Percentiles rank a stretch among this genome's conserved stretches.
phyloP scores from a whole-genome alignment of 2,888 invertebrate species.

The Thereva unica region DNA sequence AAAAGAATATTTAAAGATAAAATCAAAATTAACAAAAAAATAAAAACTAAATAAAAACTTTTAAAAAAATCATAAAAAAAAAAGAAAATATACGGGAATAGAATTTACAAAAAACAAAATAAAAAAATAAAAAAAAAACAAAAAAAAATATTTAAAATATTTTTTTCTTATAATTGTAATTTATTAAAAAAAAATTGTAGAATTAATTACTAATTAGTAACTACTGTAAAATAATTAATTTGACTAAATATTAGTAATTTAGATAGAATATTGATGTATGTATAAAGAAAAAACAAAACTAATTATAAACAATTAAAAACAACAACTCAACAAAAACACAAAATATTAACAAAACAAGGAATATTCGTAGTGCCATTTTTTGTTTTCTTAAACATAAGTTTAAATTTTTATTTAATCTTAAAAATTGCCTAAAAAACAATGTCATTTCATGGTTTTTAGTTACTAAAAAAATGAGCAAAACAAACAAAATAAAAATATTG shows the following conservation, averaged over 20 bases:
- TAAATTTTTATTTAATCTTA: too few species aligned
- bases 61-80: slow-evolving; percentile 18
- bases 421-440: too few species aligned
- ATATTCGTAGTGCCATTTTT: slow-evolving; percentile 35
- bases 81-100: slow-evolving; percentile 16
- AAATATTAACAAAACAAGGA: slow-evolving; percentile 15
- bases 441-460: too few species aligned
- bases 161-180: slow-evolving; percentile 19
- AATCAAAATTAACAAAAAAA: not conserved
- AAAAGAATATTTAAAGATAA: slow-evolving; percentile 7
- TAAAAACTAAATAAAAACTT: not conserved
- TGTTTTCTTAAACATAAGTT: not conserved
- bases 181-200: slow-evolving; percentile 13
- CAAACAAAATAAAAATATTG: too few species aligned
- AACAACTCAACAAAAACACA: slow-evolving; percentile 6
- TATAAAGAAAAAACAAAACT: too few species aligned
- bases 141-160: slow-evolving; percentile 9
- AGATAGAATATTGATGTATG: too few species aligned
- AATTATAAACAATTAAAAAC: not conserved
- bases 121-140: slow-evolving; percentile 3
- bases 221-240: not conserved
- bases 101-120: not conserved
- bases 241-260: too few species aligned
- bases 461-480: too few species aligned
- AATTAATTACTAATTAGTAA: slow-evolving; percentile 11